Evolutionary conservation across 2,888 invertebrate species (phyloP).

Genomic region (Bugula neritina): DNA sequence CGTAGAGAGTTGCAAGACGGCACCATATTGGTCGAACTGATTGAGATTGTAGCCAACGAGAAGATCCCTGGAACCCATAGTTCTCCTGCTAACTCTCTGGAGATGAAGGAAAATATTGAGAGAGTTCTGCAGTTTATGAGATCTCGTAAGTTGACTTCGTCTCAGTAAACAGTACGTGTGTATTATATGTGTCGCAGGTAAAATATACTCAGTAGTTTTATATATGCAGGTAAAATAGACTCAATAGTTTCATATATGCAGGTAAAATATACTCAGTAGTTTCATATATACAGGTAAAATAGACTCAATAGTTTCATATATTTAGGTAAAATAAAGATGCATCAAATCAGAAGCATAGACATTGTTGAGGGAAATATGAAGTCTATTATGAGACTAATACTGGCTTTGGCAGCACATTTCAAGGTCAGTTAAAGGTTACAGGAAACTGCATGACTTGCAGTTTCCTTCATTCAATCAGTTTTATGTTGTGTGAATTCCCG

Average conservation of each 20-base stretch:
- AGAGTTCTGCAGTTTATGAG: slow-evolving; percentile 53
- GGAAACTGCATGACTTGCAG: slow-evolving; percentile 32
- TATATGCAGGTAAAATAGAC: background rate
- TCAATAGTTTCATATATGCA: background rate
- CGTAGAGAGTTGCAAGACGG: slow-evolving; percentile 54
- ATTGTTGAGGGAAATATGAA: slow-evolving; percentile 55
- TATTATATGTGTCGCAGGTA: no score
- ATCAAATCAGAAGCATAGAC: slow-evolving; percentile 41
- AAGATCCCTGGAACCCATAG: slow-evolving; percentile 44
- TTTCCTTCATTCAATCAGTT: slow-evolving; percentile 28
- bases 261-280: no score
- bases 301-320: background rate
- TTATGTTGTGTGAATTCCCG: no score
- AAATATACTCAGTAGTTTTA: no score
- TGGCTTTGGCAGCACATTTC: slow-evolving; percentile 56
- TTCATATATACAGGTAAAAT: background rate
- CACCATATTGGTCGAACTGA: slow-evolving; percentile 51
- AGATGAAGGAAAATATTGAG: slow-evolving; percentile 53
- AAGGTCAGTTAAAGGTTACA: slow-evolving; percentile 38
- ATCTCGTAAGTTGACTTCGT: background rate
- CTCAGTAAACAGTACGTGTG: no score
- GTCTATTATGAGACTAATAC: slow-evolving; percentile 55
- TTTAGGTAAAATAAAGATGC: slow-evolving; percentile 25
- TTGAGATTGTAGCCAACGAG: slow-evolving; percentile 51
- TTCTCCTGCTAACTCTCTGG: slow-evolving; percentile 41